These are phyloP conservation scores for Cinclus cinclus DNA, from an alignment of 2,113 vertebrate species.

Conservation along the genomic window DNA sequence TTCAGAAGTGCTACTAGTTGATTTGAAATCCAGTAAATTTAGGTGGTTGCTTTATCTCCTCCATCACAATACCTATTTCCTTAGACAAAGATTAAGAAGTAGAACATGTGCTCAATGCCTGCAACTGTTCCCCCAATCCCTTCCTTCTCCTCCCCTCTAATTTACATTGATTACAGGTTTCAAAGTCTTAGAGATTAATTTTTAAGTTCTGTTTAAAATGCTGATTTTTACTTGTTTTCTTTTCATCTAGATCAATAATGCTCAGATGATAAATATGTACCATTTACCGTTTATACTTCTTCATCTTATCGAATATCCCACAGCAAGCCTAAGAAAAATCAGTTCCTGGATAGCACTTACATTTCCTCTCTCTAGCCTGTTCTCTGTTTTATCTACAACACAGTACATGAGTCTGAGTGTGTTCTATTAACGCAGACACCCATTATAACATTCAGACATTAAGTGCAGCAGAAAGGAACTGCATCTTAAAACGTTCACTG, in stretches of 20 bases:
- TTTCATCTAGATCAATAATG: constrained; percentile 46
- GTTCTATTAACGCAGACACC: background rate
- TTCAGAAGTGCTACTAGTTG: background rate
- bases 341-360: background rate
- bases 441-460: background rate
- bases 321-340: background rate
- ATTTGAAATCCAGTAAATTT: constrained; percentile 4
- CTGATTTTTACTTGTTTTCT: constrained; percentile 61
- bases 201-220: constrained; percentile 54
- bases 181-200: constrained; percentile 5
- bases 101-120: background rate
- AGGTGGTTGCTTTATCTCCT: background rate
- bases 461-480: background rate
- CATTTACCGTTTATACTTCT: background rate
- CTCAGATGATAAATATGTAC: constrained; percentile 42
- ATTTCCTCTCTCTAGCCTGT: background rate
- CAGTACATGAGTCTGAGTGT: background rate
- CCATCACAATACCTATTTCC: background rate
- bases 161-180: constrained; percentile 53
- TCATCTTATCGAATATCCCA: background rate
- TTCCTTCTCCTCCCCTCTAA: constrained; percentile 37
- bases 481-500: background rate
- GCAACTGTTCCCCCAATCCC: background rate
- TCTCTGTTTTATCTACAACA: background rate
- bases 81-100: background rate